A percentile compares a stretch with the other conserved stretches of the same genome.
phyloP scores from a whole-genome alignment of 2,888 invertebrate genomes.

The Ellobium chinense region DNA sequence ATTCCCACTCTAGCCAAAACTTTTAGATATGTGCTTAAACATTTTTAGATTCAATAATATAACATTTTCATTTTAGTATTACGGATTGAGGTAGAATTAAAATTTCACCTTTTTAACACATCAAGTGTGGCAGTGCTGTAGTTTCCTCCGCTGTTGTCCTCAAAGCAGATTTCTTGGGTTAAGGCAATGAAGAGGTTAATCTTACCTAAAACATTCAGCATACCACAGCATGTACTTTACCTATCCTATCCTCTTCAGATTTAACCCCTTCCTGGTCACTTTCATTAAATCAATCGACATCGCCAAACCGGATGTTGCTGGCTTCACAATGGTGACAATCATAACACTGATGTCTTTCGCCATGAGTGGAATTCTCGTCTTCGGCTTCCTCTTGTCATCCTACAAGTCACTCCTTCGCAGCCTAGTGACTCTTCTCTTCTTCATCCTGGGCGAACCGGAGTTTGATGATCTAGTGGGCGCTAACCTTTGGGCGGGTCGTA shows the following conservation, averaged over 20 bases:
- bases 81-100: too few species aligned
- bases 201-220: not conserved
- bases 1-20: too few species aligned
- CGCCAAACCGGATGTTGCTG: not conserved
- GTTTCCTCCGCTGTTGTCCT: too few species aligned
- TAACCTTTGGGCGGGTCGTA: not conserved
- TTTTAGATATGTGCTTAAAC: too few species aligned
- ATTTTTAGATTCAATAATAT: too few species aligned
- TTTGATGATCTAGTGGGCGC: not conserved
- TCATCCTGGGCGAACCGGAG: constrained; percentile 36
- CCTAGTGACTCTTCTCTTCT: constrained; percentile 21
- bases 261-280: constrained; percentile 37
- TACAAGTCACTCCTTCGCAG: constrained; percentile 4
- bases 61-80: too few species aligned
- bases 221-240: not conserved
- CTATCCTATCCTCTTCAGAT: constrained; percentile 16
- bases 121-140: not conserved
- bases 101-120: not conserved
- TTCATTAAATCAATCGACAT: not conserved
- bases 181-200: not conserved
- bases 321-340: not conserved
- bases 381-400: not conserved
- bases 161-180: not conserved
- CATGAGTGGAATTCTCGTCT: constrained; percentile 6
- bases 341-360: constrained; percentile 12